Evolutionary conservation across 2,888 invertebrate species (phyloP).

Genomic region (Phyllotreta cruciferae): DNA sequence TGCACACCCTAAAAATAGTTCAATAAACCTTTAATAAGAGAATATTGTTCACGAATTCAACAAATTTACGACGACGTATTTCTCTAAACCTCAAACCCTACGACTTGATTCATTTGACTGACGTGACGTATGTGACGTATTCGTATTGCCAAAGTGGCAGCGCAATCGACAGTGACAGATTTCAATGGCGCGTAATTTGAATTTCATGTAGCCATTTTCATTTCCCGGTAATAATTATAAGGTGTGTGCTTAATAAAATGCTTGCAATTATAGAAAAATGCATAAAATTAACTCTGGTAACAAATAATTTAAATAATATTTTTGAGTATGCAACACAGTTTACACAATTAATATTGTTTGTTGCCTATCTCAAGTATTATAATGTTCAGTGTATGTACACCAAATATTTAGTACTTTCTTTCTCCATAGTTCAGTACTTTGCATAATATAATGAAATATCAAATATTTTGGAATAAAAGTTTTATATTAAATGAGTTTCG

Average conservation of each 20-base stretch:
- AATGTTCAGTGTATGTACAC: too few relatives aligned
- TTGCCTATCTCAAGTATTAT: too few relatives aligned
- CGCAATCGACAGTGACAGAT: conserved; percentile 40
- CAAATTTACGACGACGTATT: conserved; percentile 58
- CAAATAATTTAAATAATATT: conserved; percentile 3
- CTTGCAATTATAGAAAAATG: too few relatives aligned
- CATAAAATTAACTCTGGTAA: background rate
- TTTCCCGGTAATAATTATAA: too few relatives aligned
- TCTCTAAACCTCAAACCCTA: conserved; percentile 49
- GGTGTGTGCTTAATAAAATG: too few relatives aligned
- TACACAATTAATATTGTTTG: too few relatives aligned
- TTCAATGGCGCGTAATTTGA: conserved; percentile 25
- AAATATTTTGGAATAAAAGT: too few relatives aligned
- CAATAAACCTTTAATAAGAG: conserved; percentile 42
- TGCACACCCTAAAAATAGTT: conserved; percentile 44
- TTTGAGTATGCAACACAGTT: background rate
- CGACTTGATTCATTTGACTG: conserved; percentile 47
- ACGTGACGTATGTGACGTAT: conserved; percentile 48
- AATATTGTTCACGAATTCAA: conserved; percentile 54
- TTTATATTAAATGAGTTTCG: too few relatives aligned
- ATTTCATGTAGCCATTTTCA: background rate
- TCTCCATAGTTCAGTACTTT: too few relatives aligned
- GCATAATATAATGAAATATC: too few relatives aligned
- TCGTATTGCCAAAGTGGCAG: conserved; percentile 57
- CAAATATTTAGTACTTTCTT: too few relatives aligned